phyloP scores from a whole-genome alignment of 92 coral and sea anemone genomes.

The Pocillopora meandrina region DNA sequence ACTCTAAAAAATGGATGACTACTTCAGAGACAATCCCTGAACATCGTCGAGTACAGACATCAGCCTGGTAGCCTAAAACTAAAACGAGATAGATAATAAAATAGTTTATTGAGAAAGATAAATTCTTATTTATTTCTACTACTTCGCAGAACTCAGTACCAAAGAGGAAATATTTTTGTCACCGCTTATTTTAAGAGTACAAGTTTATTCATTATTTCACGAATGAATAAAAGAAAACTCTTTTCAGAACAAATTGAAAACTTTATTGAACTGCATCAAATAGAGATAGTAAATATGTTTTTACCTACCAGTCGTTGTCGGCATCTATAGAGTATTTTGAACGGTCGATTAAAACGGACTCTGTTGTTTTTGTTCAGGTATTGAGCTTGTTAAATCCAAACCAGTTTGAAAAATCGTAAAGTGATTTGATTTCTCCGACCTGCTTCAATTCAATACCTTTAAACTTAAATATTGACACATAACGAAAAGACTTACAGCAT shows the following conservation, averaged over 20 bases:
- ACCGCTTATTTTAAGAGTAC: not conserved
- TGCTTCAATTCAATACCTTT: no score
- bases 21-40: slow-evolving; percentile 38
- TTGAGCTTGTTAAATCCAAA: no score
- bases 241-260: not conserved
- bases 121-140: slow-evolving; percentile 10
- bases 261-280: not conserved
- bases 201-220: not conserved
- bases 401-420: no score
- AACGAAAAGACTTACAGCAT: no score
- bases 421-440: no score
- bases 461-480: no score
- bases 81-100: not conserved
- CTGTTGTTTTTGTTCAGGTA: no score
- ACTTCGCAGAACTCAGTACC: not conserved
- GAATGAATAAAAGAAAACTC: not conserved
- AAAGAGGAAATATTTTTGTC: slow-evolving; percentile 6
- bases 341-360: no score
- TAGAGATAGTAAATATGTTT: no score
- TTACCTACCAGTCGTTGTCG: no score
- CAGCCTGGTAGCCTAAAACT: slow-evolving; percentile 23
- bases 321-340: no score
- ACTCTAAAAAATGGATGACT: slow-evolving; percentile 14
- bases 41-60: slow-evolving; percentile 39
- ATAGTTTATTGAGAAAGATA: not conserved